Evolutionary conservation across 2,113 vertebrate genomes (phyloP), one percentile per base, ranked within the genome.

Genomic region (Prionailurus bengalensis): DNA sequence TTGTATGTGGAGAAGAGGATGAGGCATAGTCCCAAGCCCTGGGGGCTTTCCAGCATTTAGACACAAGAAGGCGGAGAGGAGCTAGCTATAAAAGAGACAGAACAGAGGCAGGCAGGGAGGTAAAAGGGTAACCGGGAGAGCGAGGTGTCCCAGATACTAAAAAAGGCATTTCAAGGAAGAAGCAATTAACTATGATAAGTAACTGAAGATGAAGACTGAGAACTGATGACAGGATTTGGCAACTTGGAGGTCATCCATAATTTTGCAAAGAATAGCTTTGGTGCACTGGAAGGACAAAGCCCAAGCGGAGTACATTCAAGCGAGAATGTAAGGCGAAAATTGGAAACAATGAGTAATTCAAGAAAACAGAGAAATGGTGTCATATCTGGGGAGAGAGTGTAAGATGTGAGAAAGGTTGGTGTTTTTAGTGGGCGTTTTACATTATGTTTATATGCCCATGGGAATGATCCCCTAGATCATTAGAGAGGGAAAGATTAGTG

Each of bases 371-470:
- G n/a, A 79, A 63, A 63, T 21, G 10, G 8, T 48, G 11, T 5
- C 4, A 4, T 63, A 61, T 31, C 6, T 55, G 4, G 8, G 11
- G 7, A 1, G 4, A 36, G 1, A 5, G 31, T 31, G 36, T 16
- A 16, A 36, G 17, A 82, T 36, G 42, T 55, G 63, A 45, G 36
- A 95, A 71, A 73, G 33, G 0, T 55, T 61, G 21, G 39, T 95
- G 39, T 95, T 68, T 51, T 63, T 45, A 45, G 27, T 33, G 17
- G 16, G n/a, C 36, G 4, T 36, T 80, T 66, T 39, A 36, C 3
- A 9, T 31, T 71, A 19, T 31, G 36, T 90, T 42, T 90, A 14
- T 58, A 53, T 48, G 15, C 36, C 45, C 11, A n/a, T 65, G 29
- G 36, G 9, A 89, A 89, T 51, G 31, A 89, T 21, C 9, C 51